Base-by-base conservation (phyloP, 2,888 invertebrate genomes). In the Elysia crispata region DNA sequence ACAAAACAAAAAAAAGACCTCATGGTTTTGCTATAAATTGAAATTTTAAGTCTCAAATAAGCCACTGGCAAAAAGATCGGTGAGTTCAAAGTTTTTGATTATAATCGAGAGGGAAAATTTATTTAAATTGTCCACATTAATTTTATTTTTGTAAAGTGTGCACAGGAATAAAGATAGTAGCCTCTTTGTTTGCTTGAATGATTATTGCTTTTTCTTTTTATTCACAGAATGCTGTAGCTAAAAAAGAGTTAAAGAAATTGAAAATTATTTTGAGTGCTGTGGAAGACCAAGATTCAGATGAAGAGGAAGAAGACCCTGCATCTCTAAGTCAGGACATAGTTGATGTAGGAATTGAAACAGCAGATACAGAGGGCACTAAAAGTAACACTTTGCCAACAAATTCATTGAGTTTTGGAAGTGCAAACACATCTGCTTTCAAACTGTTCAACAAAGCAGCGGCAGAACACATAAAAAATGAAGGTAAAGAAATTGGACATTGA, bases 191-290 rank as follows among this genome's bases (percentile, higher is more conserved):
- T n/a, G n/a, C n/a, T n/a, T n/a, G n/a, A n/a, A n/a, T 41, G 41
- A 41, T 41, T 41, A 11, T 3, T 11, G 41, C 11, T 6, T 41
- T 41, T 3, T 3, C 41, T 41, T 41, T 41, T 11, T 54, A 72
- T 49, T 86, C 86, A 6, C 84, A 91, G 91, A 88, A 88, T 84
- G 82, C 84, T 11, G 85, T 85, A 49, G 91, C 90, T 33, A 83
- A 84, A 57, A 88, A 87, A 82, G 90, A 91, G 83, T 79, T 87
- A 20, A 88, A 89, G 69, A 83, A 88, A 82, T 82, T 91, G 33
- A 87, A 89, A 81, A 87, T 87, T 74, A 87, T 91, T 6, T 83
- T 90, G 49, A 86, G 85, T 77, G 89, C 89, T 30, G 81, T 90
- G 49, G 86, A 87, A 77, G 89, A 88, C 81, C 87, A 88, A 85